Conservation (phyloP, 2,113 vertebrate species). For the Ciconia boyciana region DNA sequence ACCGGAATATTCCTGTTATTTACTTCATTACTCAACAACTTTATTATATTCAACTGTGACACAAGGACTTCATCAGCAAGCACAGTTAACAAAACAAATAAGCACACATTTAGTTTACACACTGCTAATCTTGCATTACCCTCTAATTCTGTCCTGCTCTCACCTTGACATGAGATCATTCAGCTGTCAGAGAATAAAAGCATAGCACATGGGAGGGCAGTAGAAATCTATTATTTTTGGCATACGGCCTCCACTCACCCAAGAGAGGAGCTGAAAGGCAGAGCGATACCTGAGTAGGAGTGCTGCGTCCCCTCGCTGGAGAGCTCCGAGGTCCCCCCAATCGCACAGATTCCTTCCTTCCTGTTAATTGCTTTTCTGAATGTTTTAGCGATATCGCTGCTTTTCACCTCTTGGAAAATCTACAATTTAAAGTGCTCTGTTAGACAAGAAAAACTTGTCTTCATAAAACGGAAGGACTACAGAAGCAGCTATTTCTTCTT, state of each 20-base stretch:
- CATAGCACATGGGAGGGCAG: rapidly evolving
- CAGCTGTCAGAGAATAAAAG: neutral
- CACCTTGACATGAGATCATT: rapidly evolving
- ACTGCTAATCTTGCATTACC: neutral
- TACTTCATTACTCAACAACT: neutral
- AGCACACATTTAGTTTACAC: neutral
- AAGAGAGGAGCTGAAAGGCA: neutral
- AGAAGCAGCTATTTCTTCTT: neutral
- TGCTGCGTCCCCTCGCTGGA: slow-evolving; percentile 92
- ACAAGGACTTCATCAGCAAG: neutral
- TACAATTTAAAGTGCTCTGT: slow-evolving; percentile 60
- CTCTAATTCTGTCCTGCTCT: neutral
- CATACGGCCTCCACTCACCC: rapidly evolving
- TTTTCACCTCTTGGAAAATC: slow-evolving; percentile 88
- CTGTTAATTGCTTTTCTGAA: slow-evolving; percentile 90
- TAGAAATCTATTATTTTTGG: neutral
- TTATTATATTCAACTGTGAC: neutral
- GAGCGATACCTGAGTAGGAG: slow-evolving; percentile 81
- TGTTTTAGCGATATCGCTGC: slow-evolving; percentile 79
- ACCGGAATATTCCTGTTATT: neutral
- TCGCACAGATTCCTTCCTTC: slow-evolving; percentile 90
- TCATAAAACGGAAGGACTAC: neutral
- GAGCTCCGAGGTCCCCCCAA: slow-evolving; percentile 88
- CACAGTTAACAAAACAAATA: neutral
- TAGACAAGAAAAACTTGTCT: neutral